Conservation (phyloP, 2,113 vertebrate genomes). For the Ceratotherium simum region DNA sequence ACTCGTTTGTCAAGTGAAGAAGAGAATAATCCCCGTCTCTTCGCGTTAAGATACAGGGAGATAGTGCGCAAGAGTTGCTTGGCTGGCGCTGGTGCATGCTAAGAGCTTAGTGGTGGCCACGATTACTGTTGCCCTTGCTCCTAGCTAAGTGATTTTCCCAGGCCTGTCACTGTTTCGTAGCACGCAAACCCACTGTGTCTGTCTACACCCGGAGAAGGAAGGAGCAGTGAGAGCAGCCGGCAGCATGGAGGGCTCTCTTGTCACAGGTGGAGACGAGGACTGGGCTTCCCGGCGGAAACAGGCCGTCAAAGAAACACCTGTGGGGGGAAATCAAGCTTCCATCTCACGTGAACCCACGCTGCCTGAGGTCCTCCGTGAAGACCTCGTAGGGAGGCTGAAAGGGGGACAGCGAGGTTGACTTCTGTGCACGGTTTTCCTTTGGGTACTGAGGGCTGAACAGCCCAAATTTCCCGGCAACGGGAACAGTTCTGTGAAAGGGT, state of each 20-base stretch:
- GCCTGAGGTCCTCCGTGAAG: no score
- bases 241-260: neutral
- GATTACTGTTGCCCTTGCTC: neutral
- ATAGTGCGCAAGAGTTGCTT: neutral
- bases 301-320: neutral
- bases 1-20: neutral
- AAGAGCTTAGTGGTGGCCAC: neutral
- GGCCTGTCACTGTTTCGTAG: neutral
- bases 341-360: neutral
- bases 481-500: neutral
- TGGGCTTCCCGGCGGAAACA: neutral
- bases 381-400: neutral
- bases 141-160: neutral
- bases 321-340: no score
- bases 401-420: neutral
- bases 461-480: neutral
- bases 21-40: neutral
- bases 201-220: neutral
- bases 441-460: neutral
- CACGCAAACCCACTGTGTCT: neutral
- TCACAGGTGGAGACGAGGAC: neutral
- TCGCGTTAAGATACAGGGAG: neutral
- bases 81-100: no score
- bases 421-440: neutral
- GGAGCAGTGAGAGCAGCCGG: rapidly evolving